phyloP scores from a whole-genome alignment of 2,113 vertebrate genomes.

The Hippolais icterina region DNA sequence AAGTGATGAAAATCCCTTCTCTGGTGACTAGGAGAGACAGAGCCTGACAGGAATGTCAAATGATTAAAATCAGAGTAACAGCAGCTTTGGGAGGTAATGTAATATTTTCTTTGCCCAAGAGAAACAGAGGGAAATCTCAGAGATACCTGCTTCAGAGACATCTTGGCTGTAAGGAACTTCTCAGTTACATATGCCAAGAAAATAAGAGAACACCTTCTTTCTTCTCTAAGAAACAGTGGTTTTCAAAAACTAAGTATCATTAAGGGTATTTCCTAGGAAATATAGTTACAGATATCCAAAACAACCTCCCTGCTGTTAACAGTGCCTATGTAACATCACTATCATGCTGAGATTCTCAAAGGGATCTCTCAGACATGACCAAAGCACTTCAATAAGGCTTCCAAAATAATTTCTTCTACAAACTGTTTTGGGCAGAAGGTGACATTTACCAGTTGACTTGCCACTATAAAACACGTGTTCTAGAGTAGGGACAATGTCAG shows the following conservation, averaged over 20 bases:
- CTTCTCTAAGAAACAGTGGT: neutral
- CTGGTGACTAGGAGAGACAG: neutral
- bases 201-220: neutral
- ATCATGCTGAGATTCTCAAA: neutral
- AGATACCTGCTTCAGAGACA: neutral
- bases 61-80: neutral
- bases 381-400: neutral
- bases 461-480: fast-evolving
- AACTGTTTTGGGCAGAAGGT: neutral
- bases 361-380: neutral
- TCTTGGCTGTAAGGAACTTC: neutral
- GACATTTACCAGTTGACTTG: neutral
- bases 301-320: neutral
- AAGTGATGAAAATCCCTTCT: neutral
- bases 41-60: neutral
- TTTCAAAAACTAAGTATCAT: neutral
- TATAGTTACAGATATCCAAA: neutral
- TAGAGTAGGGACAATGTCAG: neutral
- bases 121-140: neutral
- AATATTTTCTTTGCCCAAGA: neutral
- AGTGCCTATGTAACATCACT: neutral
- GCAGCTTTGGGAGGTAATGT: neutral
- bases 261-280: neutral
- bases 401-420: neutral
- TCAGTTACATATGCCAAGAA: neutral